Evolutionary conservation across 2,888 invertebrate species (phyloP).

Genomic region (Thysanoteuthis rhombus): DNA sequence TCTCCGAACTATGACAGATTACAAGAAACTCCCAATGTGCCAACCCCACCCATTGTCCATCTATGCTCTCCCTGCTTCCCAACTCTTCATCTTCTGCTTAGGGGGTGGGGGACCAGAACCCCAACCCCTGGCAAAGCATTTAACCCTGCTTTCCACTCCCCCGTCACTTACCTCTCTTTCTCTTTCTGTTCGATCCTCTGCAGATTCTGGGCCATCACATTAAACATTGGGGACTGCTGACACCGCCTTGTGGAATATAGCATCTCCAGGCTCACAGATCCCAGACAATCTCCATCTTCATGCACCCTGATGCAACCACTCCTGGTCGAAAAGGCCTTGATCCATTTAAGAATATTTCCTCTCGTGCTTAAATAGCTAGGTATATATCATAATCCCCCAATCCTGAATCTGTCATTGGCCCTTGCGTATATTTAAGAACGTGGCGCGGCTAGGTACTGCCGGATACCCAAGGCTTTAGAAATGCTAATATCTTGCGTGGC

Average conservation of each 20-base stretch:
- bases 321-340: slow-evolving; percentile 12
- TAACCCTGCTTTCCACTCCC: not conserved
- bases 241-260: slow-evolving; percentile 12
- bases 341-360: slow-evolving; percentile 12
- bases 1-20: not conserved
- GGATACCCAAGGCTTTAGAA: slow-evolving; percentile 12
- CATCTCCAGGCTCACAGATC: slow-evolving; percentile 12
- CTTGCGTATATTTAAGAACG: slow-evolving; percentile 12
- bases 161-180: too few species aligned
- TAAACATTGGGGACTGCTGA: not conserved
- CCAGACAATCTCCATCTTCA: not conserved
- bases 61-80: not conserved
- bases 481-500: slow-evolving; percentile 12
- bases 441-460: not conserved
- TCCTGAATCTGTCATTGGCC: slow-evolving; percentile 12
- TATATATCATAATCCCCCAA: not conserved
- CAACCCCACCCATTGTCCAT: not conserved
- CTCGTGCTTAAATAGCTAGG: not conserved
- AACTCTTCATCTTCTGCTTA: not conserved
- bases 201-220: not conserved
- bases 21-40: not conserved
- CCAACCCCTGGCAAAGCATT: not conserved
- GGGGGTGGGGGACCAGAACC: not conserved
- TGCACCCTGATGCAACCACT: slow-evolving; percentile 12
- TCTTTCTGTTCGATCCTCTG: not conserved